Percentiles rank a stretch among this genome's conserved stretches.
phyloP scores from a whole-genome alignment of 2,113 vertebrate species.

The Cisticola juncidis region DNA sequence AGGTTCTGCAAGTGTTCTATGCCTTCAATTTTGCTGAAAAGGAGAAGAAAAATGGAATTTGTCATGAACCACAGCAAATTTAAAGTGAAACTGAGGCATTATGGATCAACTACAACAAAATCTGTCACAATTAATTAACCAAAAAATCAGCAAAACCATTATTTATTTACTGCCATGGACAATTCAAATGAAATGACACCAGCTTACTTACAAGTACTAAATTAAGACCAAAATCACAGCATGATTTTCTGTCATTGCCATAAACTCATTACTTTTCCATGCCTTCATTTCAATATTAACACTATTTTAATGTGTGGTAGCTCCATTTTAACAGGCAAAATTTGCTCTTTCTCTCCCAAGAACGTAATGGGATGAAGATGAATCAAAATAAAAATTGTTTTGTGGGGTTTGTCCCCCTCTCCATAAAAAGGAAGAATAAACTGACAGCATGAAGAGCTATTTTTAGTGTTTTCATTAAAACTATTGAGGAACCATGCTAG shows the following conservation, averaged over 20 bases:
- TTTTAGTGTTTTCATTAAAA: background rate
- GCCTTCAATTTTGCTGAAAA: conserved; percentile 86
- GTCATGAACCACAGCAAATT: background rate
- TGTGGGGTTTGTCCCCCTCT: rapidly evolving
- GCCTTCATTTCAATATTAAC: background rate
- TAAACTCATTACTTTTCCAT: background rate
- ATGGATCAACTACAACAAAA: background rate
- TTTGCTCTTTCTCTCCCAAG: background rate
- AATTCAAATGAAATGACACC: background rate
- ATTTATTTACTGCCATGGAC: background rate
- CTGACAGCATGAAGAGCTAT: background rate
- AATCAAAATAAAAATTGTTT: background rate
- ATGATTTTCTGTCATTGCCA: background rate
- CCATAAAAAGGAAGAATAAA: background rate
- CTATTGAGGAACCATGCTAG: background rate
- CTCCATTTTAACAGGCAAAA: background rate
- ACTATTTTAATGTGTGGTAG: background rate
- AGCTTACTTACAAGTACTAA: background rate
- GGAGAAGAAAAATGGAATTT: background rate
- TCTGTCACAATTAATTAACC: background rate
- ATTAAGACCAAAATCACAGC: background rate
- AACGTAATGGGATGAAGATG: rapidly evolving
- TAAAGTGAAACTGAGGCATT: background rate
- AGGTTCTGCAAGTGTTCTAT: conserved; percentile 83
- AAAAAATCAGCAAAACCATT: background rate